Conservation (phyloP, 2,113 vertebrate species). For the Micromys minutus region DNA sequence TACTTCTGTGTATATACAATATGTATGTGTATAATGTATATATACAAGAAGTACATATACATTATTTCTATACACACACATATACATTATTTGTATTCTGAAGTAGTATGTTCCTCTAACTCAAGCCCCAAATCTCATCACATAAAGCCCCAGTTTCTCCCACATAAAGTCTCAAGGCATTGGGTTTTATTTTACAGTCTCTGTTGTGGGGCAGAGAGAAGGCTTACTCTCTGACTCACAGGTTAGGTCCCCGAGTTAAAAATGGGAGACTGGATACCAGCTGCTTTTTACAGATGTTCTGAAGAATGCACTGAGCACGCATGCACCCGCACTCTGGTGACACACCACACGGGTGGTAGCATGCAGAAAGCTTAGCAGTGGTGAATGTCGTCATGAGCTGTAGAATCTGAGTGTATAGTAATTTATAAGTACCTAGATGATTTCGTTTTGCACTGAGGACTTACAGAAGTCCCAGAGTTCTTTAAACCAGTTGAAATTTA, state of each 20-base stretch:
- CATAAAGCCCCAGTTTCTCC: neutral
- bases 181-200: neutral
- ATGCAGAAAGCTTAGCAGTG: neutral
- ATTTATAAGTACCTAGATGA: neutral
- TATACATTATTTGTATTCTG: neutral
- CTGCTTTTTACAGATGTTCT: neutral
- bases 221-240: neutral
- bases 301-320: neutral
- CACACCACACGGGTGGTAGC: neutral
- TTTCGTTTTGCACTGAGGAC: neutral
- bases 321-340: neutral
- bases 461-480: neutral
- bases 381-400: neutral
- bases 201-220: conserved; percentile 1
- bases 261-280: neutral
- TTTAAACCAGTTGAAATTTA: conserved; percentile 11
- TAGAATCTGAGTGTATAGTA: neutral
- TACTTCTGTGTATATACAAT: neutral
- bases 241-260: neutral
- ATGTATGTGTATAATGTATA: neutral
- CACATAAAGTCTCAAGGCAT: neutral
- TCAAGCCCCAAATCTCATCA: neutral
- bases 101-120: neutral
- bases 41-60: neutral
- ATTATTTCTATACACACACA: neutral